A percentile compares a stretch with the other conserved stretches of the same genome.
These are phyloP conservation scores for Nebria ingens DNA, from an alignment of 1,140 invertebrate species.

Conservation along the genomic window DNA sequence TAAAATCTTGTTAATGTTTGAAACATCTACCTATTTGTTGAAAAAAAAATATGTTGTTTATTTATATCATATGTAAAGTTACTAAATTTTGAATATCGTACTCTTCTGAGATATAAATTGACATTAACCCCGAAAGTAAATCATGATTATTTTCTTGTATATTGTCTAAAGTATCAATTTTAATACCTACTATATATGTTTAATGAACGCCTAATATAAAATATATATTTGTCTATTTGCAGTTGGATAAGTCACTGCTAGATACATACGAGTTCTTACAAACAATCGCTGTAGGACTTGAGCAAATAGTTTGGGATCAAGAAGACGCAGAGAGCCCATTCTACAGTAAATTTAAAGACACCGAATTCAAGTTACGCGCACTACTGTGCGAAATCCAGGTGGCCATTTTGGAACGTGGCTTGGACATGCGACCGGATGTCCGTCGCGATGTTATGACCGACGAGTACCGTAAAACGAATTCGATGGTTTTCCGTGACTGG, in stretches of 20 bases:
- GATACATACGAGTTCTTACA: conserved; percentile 51
- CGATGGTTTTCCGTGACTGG: conserved; percentile 47
- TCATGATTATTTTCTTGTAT: too few relatives aligned
- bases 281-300: conserved; percentile 52
- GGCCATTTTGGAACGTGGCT: conserved; percentile 43
- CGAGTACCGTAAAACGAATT: conserved; percentile 38
- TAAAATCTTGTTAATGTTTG: too few relatives aligned
- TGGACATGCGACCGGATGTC: conserved; percentile 38
- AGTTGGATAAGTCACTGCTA: conserved; percentile 43
- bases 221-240: conserved; percentile 25
- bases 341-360: conserved; percentile 41
- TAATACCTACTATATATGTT: too few relatives aligned
- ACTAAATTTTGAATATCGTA: too few relatives aligned
- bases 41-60: neutral
- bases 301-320: conserved; percentile 55
- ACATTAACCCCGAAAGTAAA: too few relatives aligned
- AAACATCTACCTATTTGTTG: too few relatives aligned
- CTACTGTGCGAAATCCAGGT: conserved; percentile 46
- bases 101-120: too few relatives aligned
- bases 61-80: too few relatives aligned
- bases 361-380: conserved; percentile 44
- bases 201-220: neutral
- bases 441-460: conserved; percentile 44
- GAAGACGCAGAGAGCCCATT: conserved; percentile 39
- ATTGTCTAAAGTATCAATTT: too few relatives aligned